phyloP scores from a whole-genome alignment of 2,113 vertebrate genomes.

The Peromyscus californicus region DNA sequence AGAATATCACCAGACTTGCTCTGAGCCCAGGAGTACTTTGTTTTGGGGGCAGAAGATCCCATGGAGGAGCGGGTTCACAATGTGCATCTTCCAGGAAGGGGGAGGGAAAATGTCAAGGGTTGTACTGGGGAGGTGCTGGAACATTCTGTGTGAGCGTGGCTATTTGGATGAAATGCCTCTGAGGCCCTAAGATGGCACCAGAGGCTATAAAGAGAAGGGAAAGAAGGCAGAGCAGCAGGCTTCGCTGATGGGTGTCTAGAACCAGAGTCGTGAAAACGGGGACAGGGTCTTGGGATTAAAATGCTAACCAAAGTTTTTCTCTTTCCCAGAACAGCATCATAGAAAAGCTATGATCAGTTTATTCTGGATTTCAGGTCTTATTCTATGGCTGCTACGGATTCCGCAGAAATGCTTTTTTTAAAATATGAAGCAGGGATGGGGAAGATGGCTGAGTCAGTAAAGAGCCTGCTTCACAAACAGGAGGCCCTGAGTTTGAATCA shows the following conservation, averaged over 20 bases:
- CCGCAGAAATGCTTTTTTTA: background rate
- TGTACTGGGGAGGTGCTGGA: constrained; percentile 36
- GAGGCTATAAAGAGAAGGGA: constrained; percentile 7
- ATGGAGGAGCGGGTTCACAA: constrained; percentile 1
- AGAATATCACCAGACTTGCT: background rate
- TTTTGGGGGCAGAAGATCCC: background rate
- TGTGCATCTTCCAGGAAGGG: background rate
- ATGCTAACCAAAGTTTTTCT: background rate
- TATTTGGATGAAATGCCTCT: constrained; percentile 62
- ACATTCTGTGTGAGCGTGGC: constrained; percentile 50
- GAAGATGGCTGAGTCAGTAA: background rate
- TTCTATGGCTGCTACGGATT: background rate
- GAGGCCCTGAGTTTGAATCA: background rate
- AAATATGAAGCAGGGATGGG: background rate
- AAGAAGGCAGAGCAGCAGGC: background rate
- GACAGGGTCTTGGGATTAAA: background rate
- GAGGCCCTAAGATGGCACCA: constrained; percentile 22
- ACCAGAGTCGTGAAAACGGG: accelerated
- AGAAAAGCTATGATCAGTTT: background rate
- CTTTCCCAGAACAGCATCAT: background rate
- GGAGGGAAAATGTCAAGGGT: constrained; percentile 61
- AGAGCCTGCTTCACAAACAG: background rate
- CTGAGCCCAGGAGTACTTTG: background rate
- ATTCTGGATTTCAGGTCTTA: background rate
- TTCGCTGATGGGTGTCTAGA: background rate